Conservation (phyloP, 1,140 invertebrate species). For the Trichonephila clavata region DNA sequence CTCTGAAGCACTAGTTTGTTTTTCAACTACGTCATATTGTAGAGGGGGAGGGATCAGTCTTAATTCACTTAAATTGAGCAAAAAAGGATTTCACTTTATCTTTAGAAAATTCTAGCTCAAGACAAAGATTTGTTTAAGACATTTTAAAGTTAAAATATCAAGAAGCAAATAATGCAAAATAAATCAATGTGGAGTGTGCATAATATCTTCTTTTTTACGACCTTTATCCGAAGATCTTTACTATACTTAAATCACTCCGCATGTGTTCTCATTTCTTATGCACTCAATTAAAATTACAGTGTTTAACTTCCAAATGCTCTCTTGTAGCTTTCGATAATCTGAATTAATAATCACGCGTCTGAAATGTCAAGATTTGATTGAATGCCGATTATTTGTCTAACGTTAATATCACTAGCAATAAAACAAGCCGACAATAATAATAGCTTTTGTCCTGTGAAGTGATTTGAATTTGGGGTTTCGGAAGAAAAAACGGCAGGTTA, state of each 20-base stretch:
- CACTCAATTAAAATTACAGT: conserved; percentile 9
- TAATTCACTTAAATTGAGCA: no score
- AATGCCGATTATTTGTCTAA: not conserved
- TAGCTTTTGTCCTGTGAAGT: conserved; percentile 16
- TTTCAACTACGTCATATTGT: no score
- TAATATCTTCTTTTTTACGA: not conserved
- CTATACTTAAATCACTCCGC: not conserved
- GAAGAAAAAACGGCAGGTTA: not conserved
- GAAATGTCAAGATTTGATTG: conserved; percentile 32
- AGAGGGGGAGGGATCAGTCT: no score
- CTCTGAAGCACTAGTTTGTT: no score
- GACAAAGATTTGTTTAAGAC: no score
- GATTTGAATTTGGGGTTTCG: conserved; percentile 24
- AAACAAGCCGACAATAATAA: not conserved
- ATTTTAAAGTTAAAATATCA: no score
- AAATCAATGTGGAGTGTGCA: no score
- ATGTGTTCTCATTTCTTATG: not conserved
- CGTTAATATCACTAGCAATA: not conserved
- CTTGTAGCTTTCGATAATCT: not conserved
- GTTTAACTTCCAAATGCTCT: conserved; percentile 21
- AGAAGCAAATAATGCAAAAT: no score
- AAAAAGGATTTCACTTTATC: no score
- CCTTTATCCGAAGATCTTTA: not conserved
- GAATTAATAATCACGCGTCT: not conserved
- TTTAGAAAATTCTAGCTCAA: no score